These are phyloP conservation scores for Ceratothoa steindachneri DNA, from an alignment of 2,888 invertebrate genomes.

Conservation along the genomic window DNA sequence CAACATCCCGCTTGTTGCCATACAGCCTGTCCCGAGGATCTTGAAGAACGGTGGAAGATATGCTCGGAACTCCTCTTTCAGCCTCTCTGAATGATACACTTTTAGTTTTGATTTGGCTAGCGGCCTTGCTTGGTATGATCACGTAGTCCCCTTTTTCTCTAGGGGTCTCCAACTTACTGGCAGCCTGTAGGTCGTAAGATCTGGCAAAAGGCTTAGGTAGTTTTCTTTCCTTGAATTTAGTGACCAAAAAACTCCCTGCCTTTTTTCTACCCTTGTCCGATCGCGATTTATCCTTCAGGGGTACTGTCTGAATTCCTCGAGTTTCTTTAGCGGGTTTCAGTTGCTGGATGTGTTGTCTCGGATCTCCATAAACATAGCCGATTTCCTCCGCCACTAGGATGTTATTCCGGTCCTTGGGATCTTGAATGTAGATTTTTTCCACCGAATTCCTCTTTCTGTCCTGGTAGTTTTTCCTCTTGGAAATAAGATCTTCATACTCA, in stretches of 20 bases:
- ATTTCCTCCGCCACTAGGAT: conserved; percentile 23
- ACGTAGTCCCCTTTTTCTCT: conserved; percentile 1
- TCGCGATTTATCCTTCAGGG: neutral
- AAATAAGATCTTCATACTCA: conserved; percentile 2
- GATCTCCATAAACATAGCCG: conserved; percentile 23
- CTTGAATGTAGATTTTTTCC: conserved; percentile 15
- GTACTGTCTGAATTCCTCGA: neutral
- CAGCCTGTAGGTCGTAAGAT: neutral
- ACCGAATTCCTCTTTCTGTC: conserved; percentile 13
- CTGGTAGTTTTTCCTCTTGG: neutral
- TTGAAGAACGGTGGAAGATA: neutral
- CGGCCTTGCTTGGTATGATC: neutral
- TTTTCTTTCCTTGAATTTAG: neutral
- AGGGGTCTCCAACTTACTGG: neutral
- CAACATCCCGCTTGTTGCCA: conserved; percentile 1
- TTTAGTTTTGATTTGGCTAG: neutral
- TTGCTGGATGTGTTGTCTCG: conserved; percentile 8
- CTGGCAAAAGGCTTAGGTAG: neutral
- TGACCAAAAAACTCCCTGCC: neutral
- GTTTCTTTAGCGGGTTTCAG: neutral
- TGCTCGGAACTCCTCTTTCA: neutral
- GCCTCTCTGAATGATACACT: neutral
- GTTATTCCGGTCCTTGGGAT: conserved; percentile 11
- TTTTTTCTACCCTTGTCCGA: neutral
- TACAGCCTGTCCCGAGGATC: neutral